These are phyloP conservation scores for Xenopus borealis DNA, from an alignment of 2,113 vertebrate species.

Conservation along the genomic window DNA sequence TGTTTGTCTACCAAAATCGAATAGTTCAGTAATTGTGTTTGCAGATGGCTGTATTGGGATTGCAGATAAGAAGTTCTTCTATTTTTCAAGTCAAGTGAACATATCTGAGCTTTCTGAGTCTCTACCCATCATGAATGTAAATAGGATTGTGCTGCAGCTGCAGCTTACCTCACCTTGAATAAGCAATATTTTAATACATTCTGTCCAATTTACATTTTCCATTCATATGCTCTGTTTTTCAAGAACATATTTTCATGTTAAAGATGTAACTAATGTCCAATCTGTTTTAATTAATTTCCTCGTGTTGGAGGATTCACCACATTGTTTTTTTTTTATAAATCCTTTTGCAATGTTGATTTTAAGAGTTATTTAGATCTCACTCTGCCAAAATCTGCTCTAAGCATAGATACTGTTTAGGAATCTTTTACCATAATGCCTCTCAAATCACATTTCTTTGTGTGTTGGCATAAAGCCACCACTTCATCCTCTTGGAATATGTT, in stretches of 20 bases:
- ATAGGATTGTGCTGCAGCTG: conserved; percentile 50
- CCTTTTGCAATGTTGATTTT: not conserved
- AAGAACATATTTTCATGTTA: conserved; percentile 9
- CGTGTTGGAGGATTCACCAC: not conserved
- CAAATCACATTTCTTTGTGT: conserved; percentile 4
- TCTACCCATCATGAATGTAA: conserved; percentile 55
- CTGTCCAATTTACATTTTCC: conserved; percentile 58
- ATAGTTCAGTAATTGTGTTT: conserved; percentile 42
- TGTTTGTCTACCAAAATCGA: conserved; percentile 53
- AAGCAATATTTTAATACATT: conserved; percentile 56
- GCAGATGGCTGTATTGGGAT: conserved; percentile 45
- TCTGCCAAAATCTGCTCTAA: conserved; percentile 4
- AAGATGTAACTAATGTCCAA: not conserved
- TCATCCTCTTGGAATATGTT: not conserved
- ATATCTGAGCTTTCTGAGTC: conserved; percentile 54
- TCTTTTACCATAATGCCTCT: not conserved
- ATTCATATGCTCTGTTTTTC: conserved; percentile 44
- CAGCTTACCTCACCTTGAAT: conserved; percentile 56
- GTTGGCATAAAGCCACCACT: conserved; percentile 7
- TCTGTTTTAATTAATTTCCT: conserved; percentile 15
- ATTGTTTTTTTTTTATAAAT: not conserved
- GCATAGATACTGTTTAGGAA: not conserved
- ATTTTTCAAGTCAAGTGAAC: conserved; percentile 49
- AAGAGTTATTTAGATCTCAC: not conserved
- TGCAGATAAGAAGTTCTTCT: conserved; percentile 50